Base-by-base conservation (phyloP, 2,888 invertebrate genomes). In the Microplitis deprimator region DNA sequence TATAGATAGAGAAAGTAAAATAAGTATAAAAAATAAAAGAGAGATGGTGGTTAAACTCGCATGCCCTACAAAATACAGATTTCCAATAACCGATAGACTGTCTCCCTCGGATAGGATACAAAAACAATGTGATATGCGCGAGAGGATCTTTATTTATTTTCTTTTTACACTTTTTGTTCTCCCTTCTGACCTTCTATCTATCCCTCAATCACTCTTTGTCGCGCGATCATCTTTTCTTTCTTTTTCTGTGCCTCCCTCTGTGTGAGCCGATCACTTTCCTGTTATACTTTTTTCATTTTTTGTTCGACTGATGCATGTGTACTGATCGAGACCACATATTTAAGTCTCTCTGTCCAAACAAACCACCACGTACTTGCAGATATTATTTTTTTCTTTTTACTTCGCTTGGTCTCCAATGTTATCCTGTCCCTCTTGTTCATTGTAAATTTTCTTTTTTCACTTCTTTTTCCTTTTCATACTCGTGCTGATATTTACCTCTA, bases 31-130 rank as follows among this genome's bases (percentile, higher is more conserved):
- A 74, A 77, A 76, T 80, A 80, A 68, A 59, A 50, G 68, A 73
- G 68, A 73, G 71, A 76, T 67, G 65, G 59, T 73, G n/a, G 50
- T 67, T 67, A 29, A 72, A 62, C 40, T 72, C 72, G 38, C 83
- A 85, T 87, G 88, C 84, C 88, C 88, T 87, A 88, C 84, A 88
- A 88, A 88, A 88, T 87, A 87, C 85, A 88, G 88, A 87, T 88
- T 87, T 87, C 88, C 88, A 87, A 88, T 88, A 88, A 87, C 87
- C 88, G 87, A 88, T 88, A 87, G 82, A 81, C 77, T 68, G 73
- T 74, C 64, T 75, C 76, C 69, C 76, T 81, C 69, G 77, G 70
- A 68, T 80, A 77, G 62, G 72, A 82, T 79, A 82, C 79, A 80
- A 78, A 82, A 83, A 83, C 81, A 82, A 83, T 82, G 77, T 78